Percentiles rank a stretch among this genome's conserved stretches.
phyloP scores from a whole-genome alignment of 2,888 invertebrate species.

The Melinaea menophilus region DNA sequence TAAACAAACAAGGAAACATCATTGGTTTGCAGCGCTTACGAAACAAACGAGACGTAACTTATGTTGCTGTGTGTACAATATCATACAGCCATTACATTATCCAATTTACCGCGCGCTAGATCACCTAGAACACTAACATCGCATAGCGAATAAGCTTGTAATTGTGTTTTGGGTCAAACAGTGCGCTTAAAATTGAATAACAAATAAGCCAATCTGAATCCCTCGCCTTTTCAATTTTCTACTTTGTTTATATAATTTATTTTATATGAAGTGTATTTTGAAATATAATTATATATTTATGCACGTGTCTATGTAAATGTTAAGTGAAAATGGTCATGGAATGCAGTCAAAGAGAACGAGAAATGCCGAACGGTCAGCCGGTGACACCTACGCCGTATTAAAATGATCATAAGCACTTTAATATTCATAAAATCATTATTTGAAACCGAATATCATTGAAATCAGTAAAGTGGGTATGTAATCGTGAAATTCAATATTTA shows the following conservation, averaged over 20 bases:
- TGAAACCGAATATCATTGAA: neutral
- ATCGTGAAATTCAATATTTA: too few relatives aligned
- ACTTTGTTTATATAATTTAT: too few relatives aligned
- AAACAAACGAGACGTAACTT: slow-evolving; percentile 38
- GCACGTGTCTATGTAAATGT: slow-evolving; percentile 11
- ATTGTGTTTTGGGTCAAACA: too few relatives aligned
- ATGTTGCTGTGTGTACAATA: slow-evolving; percentile 56
- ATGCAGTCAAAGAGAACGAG: slow-evolving; percentile 49
- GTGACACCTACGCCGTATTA: slow-evolving; percentile 43
- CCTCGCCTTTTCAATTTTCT: too few relatives aligned
- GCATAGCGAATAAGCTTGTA: neutral
- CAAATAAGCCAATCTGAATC: too few relatives aligned
- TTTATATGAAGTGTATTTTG: too few relatives aligned
- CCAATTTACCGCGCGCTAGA: too few relatives aligned
- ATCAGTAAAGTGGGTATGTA: neutral
- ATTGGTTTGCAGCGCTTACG: slow-evolving; percentile 49
- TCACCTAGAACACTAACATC: neutral
- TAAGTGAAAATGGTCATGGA: slow-evolving; percentile 37
- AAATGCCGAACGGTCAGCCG: slow-evolving; percentile 33
- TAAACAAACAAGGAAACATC: slow-evolving; percentile 59
- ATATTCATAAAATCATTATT: slow-evolving; percentile 4
- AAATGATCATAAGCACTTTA: slow-evolving; percentile 9
- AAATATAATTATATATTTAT: too few relatives aligned
- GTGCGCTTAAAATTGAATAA: too few relatives aligned
- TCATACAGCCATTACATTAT: slow-evolving; percentile 18